phyloP scores from a whole-genome alignment of 2,888 invertebrate genomes.

The Microctonus aethiopoides region DNA sequence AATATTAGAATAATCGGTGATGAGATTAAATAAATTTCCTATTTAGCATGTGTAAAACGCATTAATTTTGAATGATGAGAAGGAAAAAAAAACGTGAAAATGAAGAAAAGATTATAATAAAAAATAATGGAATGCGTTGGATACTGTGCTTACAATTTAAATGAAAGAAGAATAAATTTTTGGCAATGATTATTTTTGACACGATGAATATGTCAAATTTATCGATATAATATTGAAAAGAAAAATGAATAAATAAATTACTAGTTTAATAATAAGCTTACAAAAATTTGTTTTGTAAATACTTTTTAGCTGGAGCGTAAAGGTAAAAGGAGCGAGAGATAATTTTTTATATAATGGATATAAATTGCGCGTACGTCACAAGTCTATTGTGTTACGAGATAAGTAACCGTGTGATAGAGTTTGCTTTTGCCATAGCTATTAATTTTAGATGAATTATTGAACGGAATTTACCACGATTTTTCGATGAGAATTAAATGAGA shows the following conservation, averaged over 20 bases:
- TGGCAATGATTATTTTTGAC: background rate
- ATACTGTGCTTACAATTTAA: no score
- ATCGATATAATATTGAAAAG: constrained; percentile 1
- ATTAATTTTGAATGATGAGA: constrained; percentile 21
- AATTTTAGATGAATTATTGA: constrained; percentile 21
- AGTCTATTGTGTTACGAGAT: constrained; percentile 40
- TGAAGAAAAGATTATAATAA: background rate
- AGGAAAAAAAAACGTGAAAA: background rate
- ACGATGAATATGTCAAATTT: background rate
- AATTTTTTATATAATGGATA: constrained; percentile 43
- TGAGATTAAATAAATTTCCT: constrained; percentile 27
- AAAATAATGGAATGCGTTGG: background rate
- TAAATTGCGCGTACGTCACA: constrained; percentile 37
- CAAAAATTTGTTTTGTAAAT: constrained; percentile 42
- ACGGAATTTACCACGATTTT: constrained; percentile 19
- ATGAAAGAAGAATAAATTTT: background rate
- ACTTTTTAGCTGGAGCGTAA: constrained; percentile 39
- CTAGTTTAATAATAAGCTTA: constrained; percentile 25
- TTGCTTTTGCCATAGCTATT: constrained; percentile 33
- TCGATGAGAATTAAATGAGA: background rate
- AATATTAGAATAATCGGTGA: constrained; percentile 33
- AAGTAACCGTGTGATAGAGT: constrained; percentile 37
- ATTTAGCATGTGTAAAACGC: constrained; percentile 26
- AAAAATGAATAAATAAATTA: background rate
- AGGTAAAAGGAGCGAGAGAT: constrained; percentile 37